These are phyloP conservation scores for Teleogryllus occipitalis DNA, from an alignment of 1,140 invertebrate genomes.

Conservation along the genomic window DNA sequence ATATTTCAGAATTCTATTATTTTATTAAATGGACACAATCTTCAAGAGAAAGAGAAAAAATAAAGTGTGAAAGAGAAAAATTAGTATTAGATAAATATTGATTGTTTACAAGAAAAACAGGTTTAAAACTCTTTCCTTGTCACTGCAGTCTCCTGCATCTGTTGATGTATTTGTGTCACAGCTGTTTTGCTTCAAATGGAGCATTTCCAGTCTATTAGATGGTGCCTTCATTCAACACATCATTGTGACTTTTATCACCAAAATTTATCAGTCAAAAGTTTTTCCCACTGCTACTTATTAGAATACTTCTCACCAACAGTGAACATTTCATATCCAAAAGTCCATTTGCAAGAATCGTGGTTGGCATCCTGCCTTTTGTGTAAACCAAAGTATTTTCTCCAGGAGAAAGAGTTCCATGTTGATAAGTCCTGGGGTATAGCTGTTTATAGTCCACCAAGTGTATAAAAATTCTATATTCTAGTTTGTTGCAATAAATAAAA, in stretches of 20 bases:
- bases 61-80: too few relatives aligned
- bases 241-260: neutral
- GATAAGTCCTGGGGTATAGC: neutral
- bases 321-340: neutral
- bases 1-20: too few relatives aligned
- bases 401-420: neutral
- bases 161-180: neutral
- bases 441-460: neutral
- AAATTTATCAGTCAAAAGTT: neutral
- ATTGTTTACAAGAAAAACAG: too few relatives aligned
- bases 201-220: neutral
- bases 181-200: neutral
- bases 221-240: neutral
- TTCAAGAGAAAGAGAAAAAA: too few relatives aligned
- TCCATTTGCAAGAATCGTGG: neutral
- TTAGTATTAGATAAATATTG: too few relatives aligned
- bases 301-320: neutral
- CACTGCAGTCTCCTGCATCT: neutral
- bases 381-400: constrained; percentile 5
- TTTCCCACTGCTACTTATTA: neutral
- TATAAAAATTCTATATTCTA: constrained; percentile 2
- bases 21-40: too few relatives aligned
- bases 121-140: too few relatives aligned
- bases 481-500: neutral
- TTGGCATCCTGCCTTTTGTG: neutral